Evolutionary conservation across 2,797 vertebrate species (phyloP), one percentile per base, ranked within the genome.

Genomic region (Lindbergichthys nudifrons): DNA sequence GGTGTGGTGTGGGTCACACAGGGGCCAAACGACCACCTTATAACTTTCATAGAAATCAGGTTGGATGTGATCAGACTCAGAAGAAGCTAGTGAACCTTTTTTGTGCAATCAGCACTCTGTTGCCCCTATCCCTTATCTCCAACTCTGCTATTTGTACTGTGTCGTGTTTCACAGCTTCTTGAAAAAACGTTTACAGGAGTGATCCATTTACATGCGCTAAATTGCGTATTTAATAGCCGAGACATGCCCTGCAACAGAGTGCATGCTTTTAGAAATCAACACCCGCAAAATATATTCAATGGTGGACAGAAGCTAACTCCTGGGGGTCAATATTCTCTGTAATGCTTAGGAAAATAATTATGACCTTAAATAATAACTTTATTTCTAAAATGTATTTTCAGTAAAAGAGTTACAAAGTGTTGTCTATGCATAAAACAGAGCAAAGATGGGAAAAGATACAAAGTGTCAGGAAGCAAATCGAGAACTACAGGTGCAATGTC

Each of bases 191-290:
- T 95, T 95, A 87, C 86, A 91, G 79, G 93, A 92, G 80, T 83
- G 90, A 93, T 95, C 90, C 87, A 87, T 95, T 96, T 94, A 90
- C 87, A 94, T 77, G 92, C 83, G 90, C 89, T 91, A 89, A 93
- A 91, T 92, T 93, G 92, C 83, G 88, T 86, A 67, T 95, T 95
- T 93, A 92, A 90, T 90, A 93, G 89, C 89, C 86, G 90, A 89
- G 87, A 84, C 91, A 90, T 83, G 85, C 78, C 47, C 77, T 91
- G 88, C 93, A 78, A 82, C 75, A 42, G 89, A 92, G 92, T 89
- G 93, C 89, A 84, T 91, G 92, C 94, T 94, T 94, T 85, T 39
- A 89, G 95, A 96, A 96, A 95, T 95, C 93, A 95, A 93, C 93
- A 95, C 87, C 92, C 91, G 59, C 88, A 89, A 93, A 93, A 95